Evolutionary conservation across 1,140 invertebrate genomes (phyloP).

Genomic region (Drosophila watanabei): DNA sequence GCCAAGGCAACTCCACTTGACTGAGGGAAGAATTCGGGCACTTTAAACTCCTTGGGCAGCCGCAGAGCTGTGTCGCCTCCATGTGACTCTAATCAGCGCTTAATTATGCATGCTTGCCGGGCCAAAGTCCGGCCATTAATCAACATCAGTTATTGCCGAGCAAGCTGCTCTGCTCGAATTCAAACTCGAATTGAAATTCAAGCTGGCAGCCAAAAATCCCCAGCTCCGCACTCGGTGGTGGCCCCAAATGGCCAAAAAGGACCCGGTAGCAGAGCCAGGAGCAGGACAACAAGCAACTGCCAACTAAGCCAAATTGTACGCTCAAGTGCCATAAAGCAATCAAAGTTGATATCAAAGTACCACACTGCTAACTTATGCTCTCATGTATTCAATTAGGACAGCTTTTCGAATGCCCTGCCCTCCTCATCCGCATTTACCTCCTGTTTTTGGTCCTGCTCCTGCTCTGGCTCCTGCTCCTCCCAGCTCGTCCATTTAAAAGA

Average conservation of each 20-base stretch:
- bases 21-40: neutral
- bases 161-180: conserved; percentile 58
- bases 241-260: conserved; percentile 56
- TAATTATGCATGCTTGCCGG: conserved; percentile 60
- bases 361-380: conserved; percentile 81
- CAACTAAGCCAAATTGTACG: conserved; percentile 81
- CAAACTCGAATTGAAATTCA: conserved; percentile 64
- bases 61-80: conserved; percentile 9
- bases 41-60: conserved; percentile 22
- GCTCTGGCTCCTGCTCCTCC: neutral
- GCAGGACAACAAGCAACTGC: conserved; percentile 57
- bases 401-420: conserved; percentile 69
- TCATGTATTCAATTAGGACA: conserved; percentile 83
- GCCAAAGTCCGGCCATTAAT: conserved; percentile 55
- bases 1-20: conserved; percentile 22
- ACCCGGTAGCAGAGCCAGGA: conserved; percentile 7
- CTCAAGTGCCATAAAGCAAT: conserved; percentile 83
- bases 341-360: conserved; percentile 83
- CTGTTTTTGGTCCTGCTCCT: neutral
- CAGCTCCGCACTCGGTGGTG: conserved; percentile 11
- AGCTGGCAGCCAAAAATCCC: conserved; percentile 34
- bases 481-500: conserved; percentile 73
- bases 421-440: conserved; percentile 2
- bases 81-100: conserved; percentile 64
- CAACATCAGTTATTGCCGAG: conserved; percentile 69